Evolutionary conservation across 2,888 invertebrate genomes (phyloP), one percentile per base, ranked within the genome.

Genomic region (Rhorus exstirpatorius): DNA sequence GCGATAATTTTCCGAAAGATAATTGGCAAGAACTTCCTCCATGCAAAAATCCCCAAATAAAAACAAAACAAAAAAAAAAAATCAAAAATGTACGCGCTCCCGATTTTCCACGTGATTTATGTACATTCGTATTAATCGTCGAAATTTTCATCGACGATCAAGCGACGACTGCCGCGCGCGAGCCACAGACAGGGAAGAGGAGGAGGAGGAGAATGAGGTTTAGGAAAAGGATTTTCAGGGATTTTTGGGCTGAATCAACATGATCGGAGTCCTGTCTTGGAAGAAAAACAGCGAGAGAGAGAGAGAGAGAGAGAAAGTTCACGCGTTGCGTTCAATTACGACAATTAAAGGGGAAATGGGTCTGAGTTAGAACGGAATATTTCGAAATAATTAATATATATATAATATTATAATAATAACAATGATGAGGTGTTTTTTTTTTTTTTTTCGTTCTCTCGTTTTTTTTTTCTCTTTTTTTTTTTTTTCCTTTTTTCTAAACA

Each of bases 401-500:
- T 90, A 90, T 90, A 89, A 89, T 89, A 89, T 90, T 88, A 88
- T 87, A 86, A 86, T 91, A 91, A 92, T 91, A 92, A 92, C 91
- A 92, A 92, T 91, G 90, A 92, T 91, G 92, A 92, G 89, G 91
- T 92, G 92, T 91, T 53, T 65, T 65, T 46, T 17, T 46, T 46
- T 46, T 46, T 46, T 46, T 17, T 17, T 92, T 60, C n/a, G n/a
- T n/a, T n/a, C n/a, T n/a, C n/a, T n/a, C n/a, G n/a, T n/a, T n/a
- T n/a, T n/a, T n/a, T n/a, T n/a, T n/a, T n/a, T n/a, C n/a, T n/a
- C n/a, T n/a, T n/a, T n/a, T n/a, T n/a, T n/a, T n/a, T n/a, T n/a
- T n/a, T n/a, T n/a, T n/a, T n/a, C n/a, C n/a, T n/a, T n/a, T n/a
- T n/a, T n/a, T 93, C 91, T 92, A 92, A 93, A 92, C 91, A 92